Conservation (phyloP, 2,888 invertebrate genomes). For the Cephonodes hylas region DNA sequence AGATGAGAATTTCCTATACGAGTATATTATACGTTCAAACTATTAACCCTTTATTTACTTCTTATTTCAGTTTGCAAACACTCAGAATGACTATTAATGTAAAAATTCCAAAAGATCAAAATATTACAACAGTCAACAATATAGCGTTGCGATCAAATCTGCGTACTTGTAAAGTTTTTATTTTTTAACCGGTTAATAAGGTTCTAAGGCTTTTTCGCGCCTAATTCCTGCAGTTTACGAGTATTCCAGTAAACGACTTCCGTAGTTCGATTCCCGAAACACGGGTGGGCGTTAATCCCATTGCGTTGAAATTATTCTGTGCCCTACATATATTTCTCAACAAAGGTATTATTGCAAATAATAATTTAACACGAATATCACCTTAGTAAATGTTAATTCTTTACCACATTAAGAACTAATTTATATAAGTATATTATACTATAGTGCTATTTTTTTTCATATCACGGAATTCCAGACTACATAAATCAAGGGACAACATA, state of each 20-base stretch:
- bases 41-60: no score
- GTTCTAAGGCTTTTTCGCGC: background rate
- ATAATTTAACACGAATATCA: background rate
- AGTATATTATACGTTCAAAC: no score
- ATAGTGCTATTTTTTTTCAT: no score
- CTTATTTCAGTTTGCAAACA: no score
- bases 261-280: slow-evolving; percentile 8
- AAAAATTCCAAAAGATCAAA: no score
- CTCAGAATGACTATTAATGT: no score
- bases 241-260: slow-evolving; percentile 1
- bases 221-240: background rate
- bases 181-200: background rate
- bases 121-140: no score
- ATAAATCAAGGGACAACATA: no score
- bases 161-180: no score
- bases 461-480: no score
- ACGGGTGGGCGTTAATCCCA: slow-evolving; percentile 27
- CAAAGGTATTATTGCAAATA: background rate
- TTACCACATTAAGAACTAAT: background rate
- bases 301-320: slow-evolving; percentile 40
- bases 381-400: background rate
- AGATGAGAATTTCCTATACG: background rate
- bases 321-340: slow-evolving; percentile 15
- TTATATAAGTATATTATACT: no score
- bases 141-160: no score